Base-by-base conservation (phyloP, 2,113 vertebrate species). In the Seriola rivoliana region DNA sequence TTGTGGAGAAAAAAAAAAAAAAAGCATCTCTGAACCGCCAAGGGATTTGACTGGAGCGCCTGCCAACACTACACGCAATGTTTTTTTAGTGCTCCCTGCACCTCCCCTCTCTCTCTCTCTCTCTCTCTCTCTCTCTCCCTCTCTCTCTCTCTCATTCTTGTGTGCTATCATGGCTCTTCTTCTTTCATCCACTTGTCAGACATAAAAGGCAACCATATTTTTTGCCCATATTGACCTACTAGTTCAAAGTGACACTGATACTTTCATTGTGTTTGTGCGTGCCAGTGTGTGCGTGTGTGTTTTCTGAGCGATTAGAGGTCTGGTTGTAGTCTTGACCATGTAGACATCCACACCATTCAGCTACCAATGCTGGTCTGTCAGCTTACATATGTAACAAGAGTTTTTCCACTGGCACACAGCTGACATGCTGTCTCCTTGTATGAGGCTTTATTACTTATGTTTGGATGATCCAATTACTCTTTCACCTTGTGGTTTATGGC, bases 21-120 rank as follows among this genome's bases (percentile, higher is more conserved):
- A 84, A 80, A 86, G 74, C 79, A 92, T 85, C 88, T 82, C 84
- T 79, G 78, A 86, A 91, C 85, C 85, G 90, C 85, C 90, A 82
- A 80, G 87, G 89, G 93, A 94, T 95, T 94, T 94, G 89, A 94
- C 92, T 92, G 70, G 72, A 91, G 75, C 16, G 71, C 78, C 87
- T 94, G 89, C 90, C 91, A 94, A 93, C 91, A 86, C 82, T 90
- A 91, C 92, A 93, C 62, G 68, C 88, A 84, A 85, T 87, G 82
- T 90, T 91, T 91, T 92, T 90, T 80, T 60, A 84, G 80, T 75
- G 44, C 85, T 80, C 86, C 63, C 77, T 78, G 64, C 71, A 75
- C 66, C 58, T 76, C 80, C 72, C 68, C 36, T 29, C 73, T 58
- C 67, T 8, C 69, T 57, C 66, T 54, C 55, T 14, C 36, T 67